Percentiles rank a stretch among this genome's conserved stretches.
Evolutionary conservation across 2,888 invertebrate species (phyloP).

Genomic region (Apamea monoglypha): DNA sequence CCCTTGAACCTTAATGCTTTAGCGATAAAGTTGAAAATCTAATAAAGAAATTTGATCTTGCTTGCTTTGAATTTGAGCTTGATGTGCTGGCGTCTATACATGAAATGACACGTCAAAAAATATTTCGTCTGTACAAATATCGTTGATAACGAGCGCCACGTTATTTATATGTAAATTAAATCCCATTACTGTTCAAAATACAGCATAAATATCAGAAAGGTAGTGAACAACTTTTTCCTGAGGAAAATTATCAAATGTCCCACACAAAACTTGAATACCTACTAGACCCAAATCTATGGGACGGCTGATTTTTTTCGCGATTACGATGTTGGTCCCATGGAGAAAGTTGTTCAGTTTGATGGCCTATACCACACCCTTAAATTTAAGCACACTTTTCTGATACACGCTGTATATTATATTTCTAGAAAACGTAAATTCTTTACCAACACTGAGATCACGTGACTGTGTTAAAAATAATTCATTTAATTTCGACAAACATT

Average conservation of each 20-base stretch:
- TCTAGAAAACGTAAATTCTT: constrained; percentile 44
- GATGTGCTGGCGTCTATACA: too few relatives aligned
- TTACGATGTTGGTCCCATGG: neutral
- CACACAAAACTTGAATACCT: too few relatives aligned
- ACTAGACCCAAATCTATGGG: too few relatives aligned
- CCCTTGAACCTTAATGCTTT: too few relatives aligned
- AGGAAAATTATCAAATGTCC: too few relatives aligned
- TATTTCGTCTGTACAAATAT: constrained; percentile 5
- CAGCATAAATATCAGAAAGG: too few relatives aligned
- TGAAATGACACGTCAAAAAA: neutral
- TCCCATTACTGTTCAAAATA: neutral
- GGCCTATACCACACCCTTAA: neutral
- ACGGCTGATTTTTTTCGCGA: neutral
- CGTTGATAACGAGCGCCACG: neutral
- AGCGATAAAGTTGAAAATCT: too few relatives aligned
- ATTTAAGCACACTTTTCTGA: neutral
- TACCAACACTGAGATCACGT: constrained; percentile 50
- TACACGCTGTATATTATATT: neutral
- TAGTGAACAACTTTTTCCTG: too few relatives aligned
- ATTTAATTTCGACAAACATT: constrained; percentile 5
- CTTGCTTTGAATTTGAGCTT: too few relatives aligned
- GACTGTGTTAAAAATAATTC: constrained; percentile 18
- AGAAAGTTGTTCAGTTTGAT: neutral
- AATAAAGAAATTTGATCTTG: too few relatives aligned
- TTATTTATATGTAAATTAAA: neutral